These are phyloP conservation scores for Oncorhynchus tshawytscha DNA, from an alignment of 2,113 vertebrate species.

Conservation along the genomic window DNA sequence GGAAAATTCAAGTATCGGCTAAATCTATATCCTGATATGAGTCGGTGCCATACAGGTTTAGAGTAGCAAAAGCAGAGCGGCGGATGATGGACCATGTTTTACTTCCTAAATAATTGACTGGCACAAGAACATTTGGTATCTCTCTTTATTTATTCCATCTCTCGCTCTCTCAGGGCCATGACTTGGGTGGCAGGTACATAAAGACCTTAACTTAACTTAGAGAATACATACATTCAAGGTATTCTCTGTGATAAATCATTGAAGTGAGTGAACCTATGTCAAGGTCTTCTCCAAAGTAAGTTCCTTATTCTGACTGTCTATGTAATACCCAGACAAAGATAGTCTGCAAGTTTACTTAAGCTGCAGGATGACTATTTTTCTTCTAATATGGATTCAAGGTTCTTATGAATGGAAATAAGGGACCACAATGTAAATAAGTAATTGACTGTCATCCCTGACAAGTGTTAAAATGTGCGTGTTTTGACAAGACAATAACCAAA, in stretches of 20 bases:
- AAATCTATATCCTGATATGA: slow-evolving; percentile 54
- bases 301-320: too few species aligned
- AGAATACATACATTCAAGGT: neutral
- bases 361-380: too few species aligned
- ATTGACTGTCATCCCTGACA: too few species aligned
- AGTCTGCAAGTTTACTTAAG: too few species aligned
- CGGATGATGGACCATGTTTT: slow-evolving; percentile 26
- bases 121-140: slow-evolving; percentile 3
- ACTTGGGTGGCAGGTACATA: neutral
- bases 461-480: too few species aligned
- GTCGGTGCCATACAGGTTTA: slow-evolving; percentile 39
- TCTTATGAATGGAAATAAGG: too few species aligned
- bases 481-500: too few species aligned
- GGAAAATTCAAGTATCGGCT: slow-evolving; percentile 4
- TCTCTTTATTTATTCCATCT: neutral
- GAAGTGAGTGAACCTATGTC: neutral
- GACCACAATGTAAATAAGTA: too few species aligned
- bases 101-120: slow-evolving; percentile 62
- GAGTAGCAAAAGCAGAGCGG: slow-evolving; percentile 33
- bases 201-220: neutral
- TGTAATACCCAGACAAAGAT: neutral
- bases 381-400: too few species aligned
- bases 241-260: neutral
- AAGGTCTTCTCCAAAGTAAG: too few species aligned
- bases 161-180: neutral